Evolutionary conservation across 1,140 invertebrate species (phyloP), one percentile per base, ranked within the genome.

Genomic region (Cephus cinctus): DNA sequence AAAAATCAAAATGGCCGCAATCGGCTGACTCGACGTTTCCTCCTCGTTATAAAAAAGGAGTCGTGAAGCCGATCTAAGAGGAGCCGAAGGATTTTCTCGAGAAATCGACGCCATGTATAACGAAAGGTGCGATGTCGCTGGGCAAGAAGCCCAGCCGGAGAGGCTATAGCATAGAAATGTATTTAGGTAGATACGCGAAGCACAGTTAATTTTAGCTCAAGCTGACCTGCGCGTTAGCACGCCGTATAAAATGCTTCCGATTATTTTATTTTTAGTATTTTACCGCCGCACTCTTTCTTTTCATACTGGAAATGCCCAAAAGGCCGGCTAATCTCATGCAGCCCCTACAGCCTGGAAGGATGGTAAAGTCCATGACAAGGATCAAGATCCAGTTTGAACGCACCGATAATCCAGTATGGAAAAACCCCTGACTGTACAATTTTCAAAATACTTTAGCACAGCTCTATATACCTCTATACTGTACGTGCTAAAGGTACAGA

Each of bases 221-320:
- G 57, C 60, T 65, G 72, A 72, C 69, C 69, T 69, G 71, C 62
- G 62, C 67, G 55, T 61, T 61, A 57, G 41, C 61, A 54, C 46
- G 46, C 57, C 61, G 54, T 60, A 65, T 68, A 67, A 73, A 75
- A 73, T 65, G 59, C 67, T 70, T 69, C 61, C 65, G 70, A 73
- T 75, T 72, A 73, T 67, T 69, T 75, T 73, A 73, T 75, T 73
- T 73, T 72, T 75, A 73, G 69, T 59, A 65, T 25, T 20, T 25
- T 31, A 8, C 16, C 22, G 16, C 18, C 19, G 34, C 36, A 5
- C 18, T 36, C 14, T 25, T 22, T 19, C 11, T 43, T 19, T 27
- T 12, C 14, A n/a, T n/a, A n/a, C n/a, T n/a, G n/a, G n/a, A n/a
- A n/a, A n/a, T n/a, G n/a, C n/a, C n/a, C n/a, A n/a, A n/a, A n/a